Conservation (phyloP, 1,140 invertebrate species). For the Lucilia sericata region DNA sequence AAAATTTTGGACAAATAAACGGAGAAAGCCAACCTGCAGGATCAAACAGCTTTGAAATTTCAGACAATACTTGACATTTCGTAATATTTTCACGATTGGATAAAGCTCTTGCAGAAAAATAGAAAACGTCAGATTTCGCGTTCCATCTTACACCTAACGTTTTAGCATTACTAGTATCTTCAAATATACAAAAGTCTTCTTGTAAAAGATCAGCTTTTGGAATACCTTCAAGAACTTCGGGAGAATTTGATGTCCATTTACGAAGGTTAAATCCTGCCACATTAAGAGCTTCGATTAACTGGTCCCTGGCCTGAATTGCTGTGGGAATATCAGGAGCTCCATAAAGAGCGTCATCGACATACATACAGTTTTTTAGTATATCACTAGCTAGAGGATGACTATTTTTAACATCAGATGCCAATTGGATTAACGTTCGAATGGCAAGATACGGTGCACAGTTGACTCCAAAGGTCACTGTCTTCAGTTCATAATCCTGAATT, state of each 20-base stretch:
- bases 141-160: neutral
- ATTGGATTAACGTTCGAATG: neutral
- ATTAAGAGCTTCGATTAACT: neutral
- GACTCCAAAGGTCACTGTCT: too few relatives aligned
- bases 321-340: neutral
- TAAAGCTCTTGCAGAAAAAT: neutral
- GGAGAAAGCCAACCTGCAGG: slow-evolving; percentile 47
- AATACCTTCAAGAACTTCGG: neutral
- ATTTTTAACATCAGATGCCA: neutral
- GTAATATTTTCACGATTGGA: neutral
- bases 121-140: neutral
- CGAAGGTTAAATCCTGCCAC: neutral
- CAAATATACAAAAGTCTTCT: neutral
- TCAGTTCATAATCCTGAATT: too few relatives aligned
- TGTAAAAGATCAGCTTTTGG: neutral
- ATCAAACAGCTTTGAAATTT: neutral
- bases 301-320: neutral
- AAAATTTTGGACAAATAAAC: slow-evolving; percentile 51
- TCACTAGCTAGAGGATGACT: neutral
- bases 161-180: neutral
- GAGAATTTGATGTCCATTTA: neutral
- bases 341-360: neutral
- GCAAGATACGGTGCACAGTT: too few relatives aligned
- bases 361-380: neutral
- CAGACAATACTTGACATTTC: neutral